Base-by-base conservation (phyloP, 2,797 vertebrate species). In the Emydoidea blandingii region DNA sequence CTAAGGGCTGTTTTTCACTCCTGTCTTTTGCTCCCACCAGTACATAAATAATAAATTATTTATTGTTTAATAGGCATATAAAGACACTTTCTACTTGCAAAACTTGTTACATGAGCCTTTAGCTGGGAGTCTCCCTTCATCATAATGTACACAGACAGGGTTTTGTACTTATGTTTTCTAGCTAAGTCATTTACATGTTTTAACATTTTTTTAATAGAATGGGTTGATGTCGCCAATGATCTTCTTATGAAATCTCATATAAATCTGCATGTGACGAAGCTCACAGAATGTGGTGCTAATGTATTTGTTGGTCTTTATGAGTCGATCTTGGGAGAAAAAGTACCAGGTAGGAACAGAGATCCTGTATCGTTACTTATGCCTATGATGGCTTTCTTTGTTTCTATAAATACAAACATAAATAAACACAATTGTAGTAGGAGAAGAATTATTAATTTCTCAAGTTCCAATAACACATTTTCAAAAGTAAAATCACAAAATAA, bases 291-390 rank as follows among this genome's bases (percentile, higher is more conserved):
- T 94, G 98, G 98, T 95, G 98, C 99, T 92, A 98, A 98, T 68
- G 98, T 99, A 83, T 99, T 99, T 96, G 98, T 99, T 95, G 76
- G 31, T 79, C 98, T 99, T 88, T 99, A 99, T 94, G 98, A 99
- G 81, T 99, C 98, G 56, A 98, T 99, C 96, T 96, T 99, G 85
- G 99, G 98, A 94, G 99, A 99, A 96, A 98, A 98, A 84, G 99
- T 99, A 87, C 99, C 99, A 98, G 99, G 99, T 99, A 98, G 98
- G 97, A 89, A 80, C 2, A 9, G 53, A 91, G 79, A 84, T 90
- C 31, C 19, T 85, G 8, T 57, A 16, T 23, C 49, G 16, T 82
- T 21, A 52, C 27, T 29, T 34, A 25, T 79, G 91, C 91, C 41
- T 76, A 76, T 78, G 88, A 16, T 1, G 52, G 44, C 41, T 3